These are phyloP conservation scores for Carcina quercana DNA, from an alignment of 2,888 invertebrate species.

Conservation along the genomic window DNA sequence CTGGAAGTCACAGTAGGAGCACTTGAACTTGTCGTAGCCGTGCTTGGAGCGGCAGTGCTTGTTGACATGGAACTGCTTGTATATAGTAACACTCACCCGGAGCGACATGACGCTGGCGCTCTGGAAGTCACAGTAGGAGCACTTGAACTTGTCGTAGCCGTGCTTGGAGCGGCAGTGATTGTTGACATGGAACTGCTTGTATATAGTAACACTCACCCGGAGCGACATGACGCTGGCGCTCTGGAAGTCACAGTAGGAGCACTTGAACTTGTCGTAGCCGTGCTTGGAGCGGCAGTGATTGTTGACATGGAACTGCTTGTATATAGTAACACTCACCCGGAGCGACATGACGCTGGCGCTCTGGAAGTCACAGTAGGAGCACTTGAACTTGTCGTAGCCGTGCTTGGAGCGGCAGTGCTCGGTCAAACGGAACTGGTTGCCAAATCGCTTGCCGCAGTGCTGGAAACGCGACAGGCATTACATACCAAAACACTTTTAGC, in stretches of 20 bases:
- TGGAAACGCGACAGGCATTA: constrained; percentile 17
- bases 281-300: constrained; percentile 50
- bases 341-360: constrained; percentile 33
- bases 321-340: constrained; percentile 35
- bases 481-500: background rate
- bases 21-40: constrained; percentile 45
- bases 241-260: constrained; percentile 36
- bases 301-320: constrained; percentile 36
- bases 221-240: constrained; percentile 33
- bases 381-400: constrained; percentile 45
- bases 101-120: constrained; percentile 33
- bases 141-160: constrained; percentile 45
- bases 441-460: constrained; percentile 44
- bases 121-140: constrained; percentile 36
- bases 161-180: constrained; percentile 50
- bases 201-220: constrained; percentile 35
- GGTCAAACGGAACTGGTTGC: constrained; percentile 39
- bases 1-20: constrained; percentile 36
- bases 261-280: constrained; percentile 45
- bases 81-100: constrained; percentile 35
- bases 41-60: constrained; percentile 50
- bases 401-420: constrained; percentile 50
- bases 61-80: constrained; percentile 36
- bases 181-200: constrained; percentile 36
- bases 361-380: constrained; percentile 36